Evolutionary conservation across 2,888 invertebrate species (phyloP).

Genomic region (Tinea trinotella): DNA sequence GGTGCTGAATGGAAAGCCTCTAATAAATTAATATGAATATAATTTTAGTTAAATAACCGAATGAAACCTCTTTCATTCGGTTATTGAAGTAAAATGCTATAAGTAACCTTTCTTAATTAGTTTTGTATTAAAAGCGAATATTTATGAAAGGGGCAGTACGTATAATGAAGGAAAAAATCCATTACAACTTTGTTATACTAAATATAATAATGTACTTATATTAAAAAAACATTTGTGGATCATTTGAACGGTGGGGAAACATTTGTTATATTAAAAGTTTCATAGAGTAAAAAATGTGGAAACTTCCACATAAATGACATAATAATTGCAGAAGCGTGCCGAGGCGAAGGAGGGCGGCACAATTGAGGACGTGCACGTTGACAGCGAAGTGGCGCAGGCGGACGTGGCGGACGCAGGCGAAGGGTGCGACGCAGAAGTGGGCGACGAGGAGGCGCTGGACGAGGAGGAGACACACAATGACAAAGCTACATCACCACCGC

Average conservation of each 20-base stretch:
- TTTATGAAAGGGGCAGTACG: no score
- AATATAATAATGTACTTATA: no score
- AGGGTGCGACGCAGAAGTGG: constrained; percentile 31
- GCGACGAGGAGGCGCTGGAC: constrained; percentile 31
- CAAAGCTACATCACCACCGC: constrained; percentile 70
- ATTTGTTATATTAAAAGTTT: neutral
- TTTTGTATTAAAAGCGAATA: no score
- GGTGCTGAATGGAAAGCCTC: no score
- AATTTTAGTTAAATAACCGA: no score
- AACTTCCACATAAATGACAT: neutral
- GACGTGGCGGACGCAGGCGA: constrained; percentile 30
- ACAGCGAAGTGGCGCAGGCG: constrained; percentile 35
- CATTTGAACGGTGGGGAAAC: neutral
- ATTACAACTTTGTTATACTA: no score
- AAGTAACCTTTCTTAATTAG: no score
- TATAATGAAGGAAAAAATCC: no score
- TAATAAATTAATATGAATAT: no score
- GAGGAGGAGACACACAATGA: constrained; percentile 38
- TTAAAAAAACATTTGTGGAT: no score
- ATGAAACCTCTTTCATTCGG: no score
- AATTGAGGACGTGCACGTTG: constrained; percentile 34
- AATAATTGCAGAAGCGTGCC: constrained; percentile 45
- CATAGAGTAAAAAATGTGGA: constrained; percentile 18
- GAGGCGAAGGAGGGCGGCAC: constrained; percentile 48
- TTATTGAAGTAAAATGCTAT: no score